These are phyloP conservation scores for Chionoecetes opilio DNA, from an alignment of 1,140 invertebrate genomes.

Conservation along the genomic window DNA sequence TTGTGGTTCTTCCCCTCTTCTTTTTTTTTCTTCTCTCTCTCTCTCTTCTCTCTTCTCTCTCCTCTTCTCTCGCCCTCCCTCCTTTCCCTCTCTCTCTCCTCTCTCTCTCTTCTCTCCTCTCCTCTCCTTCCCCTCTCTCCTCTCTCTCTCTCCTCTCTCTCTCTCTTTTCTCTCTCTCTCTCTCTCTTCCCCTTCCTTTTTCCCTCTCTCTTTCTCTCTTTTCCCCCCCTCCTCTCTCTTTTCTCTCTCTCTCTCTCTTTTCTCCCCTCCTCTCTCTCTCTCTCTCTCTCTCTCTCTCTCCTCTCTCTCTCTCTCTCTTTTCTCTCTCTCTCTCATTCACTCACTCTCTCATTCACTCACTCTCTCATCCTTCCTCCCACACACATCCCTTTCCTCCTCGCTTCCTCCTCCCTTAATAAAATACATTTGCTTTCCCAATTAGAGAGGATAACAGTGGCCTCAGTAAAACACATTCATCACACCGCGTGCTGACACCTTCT, in stretches of 20 bases:
- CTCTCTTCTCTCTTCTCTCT: background rate
- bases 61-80: background rate
- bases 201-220: background rate
- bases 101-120: background rate
- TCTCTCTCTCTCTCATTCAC: background rate
- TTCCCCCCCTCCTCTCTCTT: background rate
- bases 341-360: background rate
- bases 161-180: background rate
- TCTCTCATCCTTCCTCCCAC: background rate
- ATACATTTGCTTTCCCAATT: slow-evolving; percentile 31
- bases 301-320: slow-evolving; percentile 38
- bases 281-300: slow-evolving; percentile 8
- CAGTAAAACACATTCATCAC: slow-evolving; percentile 25
- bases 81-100: background rate
- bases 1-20: too few relatives aligned
- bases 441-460: background rate
- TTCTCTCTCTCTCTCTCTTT: background rate
- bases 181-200: background rate
- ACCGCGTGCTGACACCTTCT: background rate
- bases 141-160: background rate
- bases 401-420: background rate
- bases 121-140: background rate
- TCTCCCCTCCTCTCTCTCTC: background rate
- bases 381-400: background rate
- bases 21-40: background rate